These are phyloP conservation scores for Sapayoa aenigma DNA, from an alignment of 2,113 vertebrate species.

Conservation along the genomic window DNA sequence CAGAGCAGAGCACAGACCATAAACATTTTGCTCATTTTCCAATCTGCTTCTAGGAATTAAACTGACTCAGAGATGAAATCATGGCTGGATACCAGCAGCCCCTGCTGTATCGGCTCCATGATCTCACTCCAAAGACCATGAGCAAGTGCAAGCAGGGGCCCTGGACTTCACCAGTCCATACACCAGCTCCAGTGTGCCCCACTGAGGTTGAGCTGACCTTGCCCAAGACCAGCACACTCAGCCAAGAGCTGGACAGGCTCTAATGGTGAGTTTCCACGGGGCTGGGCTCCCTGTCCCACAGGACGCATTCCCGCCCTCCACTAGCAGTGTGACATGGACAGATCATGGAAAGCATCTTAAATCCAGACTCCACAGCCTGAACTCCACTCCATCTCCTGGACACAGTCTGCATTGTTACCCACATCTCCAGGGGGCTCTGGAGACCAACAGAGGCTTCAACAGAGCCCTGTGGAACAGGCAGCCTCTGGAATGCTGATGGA, in stretches of 20 bases:
- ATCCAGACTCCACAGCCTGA: not conserved
- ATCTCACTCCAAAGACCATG: not conserved
- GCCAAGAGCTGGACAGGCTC: not conserved
- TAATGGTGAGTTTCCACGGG: not conserved
- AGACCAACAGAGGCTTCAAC: not conserved
- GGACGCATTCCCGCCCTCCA: not conserved
- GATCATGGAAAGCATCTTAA: not conserved
- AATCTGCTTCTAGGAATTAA: constrained; percentile 31
- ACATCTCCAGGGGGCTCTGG: not conserved
- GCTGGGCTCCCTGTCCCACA: not conserved
- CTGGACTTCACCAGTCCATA: not conserved
- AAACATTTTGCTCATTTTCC: constrained; percentile 1
- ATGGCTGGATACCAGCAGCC: not conserved
- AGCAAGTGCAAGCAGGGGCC: not conserved
- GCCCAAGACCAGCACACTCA: not conserved
- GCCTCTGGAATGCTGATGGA: not conserved
- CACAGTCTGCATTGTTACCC: not conserved
- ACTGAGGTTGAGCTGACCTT: too few relatives aligned
- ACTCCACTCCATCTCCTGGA: not conserved
- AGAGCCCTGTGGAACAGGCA: not conserved
- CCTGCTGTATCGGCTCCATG: not conserved
- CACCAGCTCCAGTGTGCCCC: not conserved
- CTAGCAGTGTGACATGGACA: accelerated
- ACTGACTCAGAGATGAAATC: constrained; percentile 23
- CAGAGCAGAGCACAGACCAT: not conserved